Percentiles rank a stretch among this genome's conserved stretches.
Evolutionary conservation across 2,888 invertebrate species (phyloP).

Genomic region (Mythimna impura): DNA sequence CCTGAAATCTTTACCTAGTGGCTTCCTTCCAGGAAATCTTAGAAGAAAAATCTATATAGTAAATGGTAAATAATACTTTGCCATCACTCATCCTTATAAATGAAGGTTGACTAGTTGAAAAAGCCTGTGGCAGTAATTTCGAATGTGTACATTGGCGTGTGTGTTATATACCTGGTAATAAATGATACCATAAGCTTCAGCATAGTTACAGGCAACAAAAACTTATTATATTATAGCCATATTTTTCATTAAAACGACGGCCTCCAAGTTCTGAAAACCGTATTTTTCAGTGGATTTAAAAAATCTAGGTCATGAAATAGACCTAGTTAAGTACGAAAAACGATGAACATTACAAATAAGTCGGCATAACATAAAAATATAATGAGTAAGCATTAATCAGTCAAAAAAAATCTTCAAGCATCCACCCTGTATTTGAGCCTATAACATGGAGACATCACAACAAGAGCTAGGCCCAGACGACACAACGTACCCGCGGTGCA

Average conservation of each 20-base stretch:
- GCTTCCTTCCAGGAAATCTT: not conserved
- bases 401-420: not conserved
- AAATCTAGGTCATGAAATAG: not conserved
- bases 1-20: not conserved
- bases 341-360: not conserved
- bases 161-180: too few species aligned
- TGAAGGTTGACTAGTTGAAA: too few species aligned
- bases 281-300: not conserved
- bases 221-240: too few species aligned
- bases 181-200: too few species aligned
- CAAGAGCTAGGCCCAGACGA: conserved; percentile 30
- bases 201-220: too few species aligned
- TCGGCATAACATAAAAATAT: not conserved
- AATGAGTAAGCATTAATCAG: not conserved
- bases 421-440: conserved; percentile 24
- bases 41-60: not conserved
- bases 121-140: too few species aligned
- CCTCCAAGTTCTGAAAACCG: not conserved
- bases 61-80: too few species aligned
- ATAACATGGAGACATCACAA: conserved; percentile 26
- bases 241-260: not conserved
- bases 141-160: too few species aligned
- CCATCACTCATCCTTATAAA: too few species aligned
- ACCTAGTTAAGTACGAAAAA: not conserved
- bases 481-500: conserved; percentile 10